phyloP scores from a whole-genome alignment of 2,113 vertebrate genomes.

The Raja brachyura region DNA sequence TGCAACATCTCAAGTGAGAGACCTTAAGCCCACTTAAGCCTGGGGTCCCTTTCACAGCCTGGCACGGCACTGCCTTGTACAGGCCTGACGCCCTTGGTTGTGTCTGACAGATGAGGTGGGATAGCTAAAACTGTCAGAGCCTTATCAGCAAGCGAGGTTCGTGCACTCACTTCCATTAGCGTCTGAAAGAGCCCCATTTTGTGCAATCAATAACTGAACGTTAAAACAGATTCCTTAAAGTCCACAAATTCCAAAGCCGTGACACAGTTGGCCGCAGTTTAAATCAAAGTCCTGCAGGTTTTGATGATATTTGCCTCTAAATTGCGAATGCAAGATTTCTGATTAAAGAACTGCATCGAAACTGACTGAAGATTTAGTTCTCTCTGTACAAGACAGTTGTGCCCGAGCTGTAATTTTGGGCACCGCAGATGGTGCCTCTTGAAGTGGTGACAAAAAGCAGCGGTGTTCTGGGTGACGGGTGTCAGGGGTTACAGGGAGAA shows the following conservation, averaged over 20 bases:
- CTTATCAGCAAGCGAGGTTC: slow-evolving; percentile 2
- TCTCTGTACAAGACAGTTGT: not conserved
- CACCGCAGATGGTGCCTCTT: not conserved
- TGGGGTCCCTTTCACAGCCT: not conserved
- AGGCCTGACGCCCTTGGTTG: not conserved
- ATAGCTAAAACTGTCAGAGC: slow-evolving; percentile 10
- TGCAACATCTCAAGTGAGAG: slow-evolving; percentile 28
- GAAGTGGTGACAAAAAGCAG: not conserved
- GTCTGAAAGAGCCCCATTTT: not conserved
- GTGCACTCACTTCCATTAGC: slow-evolving; percentile 21
- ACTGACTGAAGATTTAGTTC: not conserved
- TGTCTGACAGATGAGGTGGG: slow-evolving; percentile 17
- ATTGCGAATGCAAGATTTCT: too few species aligned
- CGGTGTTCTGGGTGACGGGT: not conserved
- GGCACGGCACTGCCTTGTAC: not conserved
- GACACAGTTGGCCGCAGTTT: not conserved
- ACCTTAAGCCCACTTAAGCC: slow-evolving; percentile 30
- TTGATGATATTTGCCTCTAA: not conserved
- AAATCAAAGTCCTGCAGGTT: not conserved
- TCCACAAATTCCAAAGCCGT: slow-evolving; percentile 15
- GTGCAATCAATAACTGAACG: not conserved
- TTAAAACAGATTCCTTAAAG: not conserved
- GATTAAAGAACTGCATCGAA: not conserved
- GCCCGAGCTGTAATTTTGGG: too few species aligned
- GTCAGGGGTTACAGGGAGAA: too few species aligned